phyloP scores from a whole-genome alignment of 2,888 invertebrate species.

The Lypha dubia region DNA sequence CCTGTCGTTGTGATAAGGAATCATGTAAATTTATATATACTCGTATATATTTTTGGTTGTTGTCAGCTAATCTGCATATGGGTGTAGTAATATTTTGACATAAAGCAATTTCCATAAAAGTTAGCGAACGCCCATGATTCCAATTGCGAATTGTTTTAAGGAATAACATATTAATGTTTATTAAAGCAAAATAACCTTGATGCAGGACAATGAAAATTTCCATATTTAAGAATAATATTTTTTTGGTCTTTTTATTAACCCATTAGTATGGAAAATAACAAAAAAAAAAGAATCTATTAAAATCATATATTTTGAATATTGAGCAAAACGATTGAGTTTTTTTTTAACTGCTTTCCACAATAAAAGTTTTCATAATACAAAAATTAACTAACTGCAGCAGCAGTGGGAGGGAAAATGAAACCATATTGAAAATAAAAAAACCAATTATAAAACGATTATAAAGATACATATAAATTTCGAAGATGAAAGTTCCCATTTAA shows the following conservation, averaged over 20 bases:
- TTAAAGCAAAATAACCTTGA: constrained; percentile 57
- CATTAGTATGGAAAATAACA: not conserved
- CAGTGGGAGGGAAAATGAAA: too few species aligned
- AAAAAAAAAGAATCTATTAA: too few species aligned
- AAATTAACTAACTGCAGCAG: too few species aligned
- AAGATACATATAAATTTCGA: too few species aligned
- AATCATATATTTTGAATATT: too few species aligned
- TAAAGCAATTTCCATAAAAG: constrained; percentile 69
- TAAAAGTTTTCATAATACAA: too few species aligned
- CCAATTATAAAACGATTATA: too few species aligned
- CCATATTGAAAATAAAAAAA: too few species aligned
- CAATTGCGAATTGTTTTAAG: constrained; percentile 12
- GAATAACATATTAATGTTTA: constrained; percentile 1
- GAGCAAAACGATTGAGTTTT: too few species aligned
- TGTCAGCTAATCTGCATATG: constrained; percentile 68
- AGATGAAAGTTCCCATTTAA: too few species aligned
- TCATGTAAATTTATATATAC: constrained; percentile 57
- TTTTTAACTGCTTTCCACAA: too few species aligned
- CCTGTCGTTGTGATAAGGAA: constrained; percentile 68
- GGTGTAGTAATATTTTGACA: constrained; percentile 67
- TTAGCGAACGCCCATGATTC: constrained; percentile 63
- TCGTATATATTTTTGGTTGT: constrained; percentile 31
- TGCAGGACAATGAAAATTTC: constrained; percentile 45
- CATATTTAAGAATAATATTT: constrained; percentile 23
- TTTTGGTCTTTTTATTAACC: too few species aligned